Percentiles rank a stretch among this genome's conserved stretches.
These are phyloP conservation scores for Drosophila paranaensis DNA, from an alignment of 2,888 invertebrate species.

Conservation along the genomic window DNA sequence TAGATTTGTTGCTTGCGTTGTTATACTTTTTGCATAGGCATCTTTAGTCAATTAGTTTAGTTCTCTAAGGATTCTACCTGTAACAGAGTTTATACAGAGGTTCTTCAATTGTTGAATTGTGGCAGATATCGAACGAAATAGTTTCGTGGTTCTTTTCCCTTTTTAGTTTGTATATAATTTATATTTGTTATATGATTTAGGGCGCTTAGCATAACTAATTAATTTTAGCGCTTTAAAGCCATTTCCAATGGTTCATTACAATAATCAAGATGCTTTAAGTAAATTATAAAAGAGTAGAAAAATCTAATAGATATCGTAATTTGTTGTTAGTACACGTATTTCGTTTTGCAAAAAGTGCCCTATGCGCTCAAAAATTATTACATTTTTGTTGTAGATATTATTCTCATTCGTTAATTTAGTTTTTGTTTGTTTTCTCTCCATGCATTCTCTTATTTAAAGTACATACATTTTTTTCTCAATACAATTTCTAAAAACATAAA, in stretches of 20 bases:
- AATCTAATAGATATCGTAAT: slow-evolving; percentile 75
- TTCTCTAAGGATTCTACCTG: slow-evolving; percentile 50
- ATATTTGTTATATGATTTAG: slow-evolving; percentile 44
- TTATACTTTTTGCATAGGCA: slow-evolving; percentile 67
- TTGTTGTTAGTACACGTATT: slow-evolving; percentile 62
- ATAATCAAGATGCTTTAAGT: slow-evolving; percentile 66
- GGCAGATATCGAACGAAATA: slow-evolving; percentile 60
- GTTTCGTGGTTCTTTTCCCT: slow-evolving; percentile 41
- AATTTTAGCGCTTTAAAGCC: slow-evolving; percentile 59
- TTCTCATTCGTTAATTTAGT: slow-evolving; percentile 45
- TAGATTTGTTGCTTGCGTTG: slow-evolving; percentile 30
- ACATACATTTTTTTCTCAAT: slow-evolving; percentile 56
- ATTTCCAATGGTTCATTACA: slow-evolving; percentile 67
- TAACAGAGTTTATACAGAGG: slow-evolving; percentile 37
- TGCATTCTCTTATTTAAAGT: slow-evolving; percentile 55
- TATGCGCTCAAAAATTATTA: slow-evolving; percentile 79
- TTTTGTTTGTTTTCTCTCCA: slow-evolving; percentile 22
- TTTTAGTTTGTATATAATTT: slow-evolving; percentile 28
- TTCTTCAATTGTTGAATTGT: slow-evolving; percentile 42
- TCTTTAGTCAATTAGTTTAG: slow-evolving; percentile 50
- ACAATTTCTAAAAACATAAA: slow-evolving; percentile 69
- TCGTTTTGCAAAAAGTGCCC: slow-evolving; percentile 78
- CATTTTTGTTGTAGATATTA: slow-evolving; percentile 53
- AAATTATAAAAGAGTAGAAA: slow-evolving; percentile 80
- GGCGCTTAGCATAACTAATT: slow-evolving; percentile 69